These are phyloP conservation scores for Ctena decussata DNA, from an alignment of 2,888 invertebrate genomes.

Conservation along the genomic window DNA sequence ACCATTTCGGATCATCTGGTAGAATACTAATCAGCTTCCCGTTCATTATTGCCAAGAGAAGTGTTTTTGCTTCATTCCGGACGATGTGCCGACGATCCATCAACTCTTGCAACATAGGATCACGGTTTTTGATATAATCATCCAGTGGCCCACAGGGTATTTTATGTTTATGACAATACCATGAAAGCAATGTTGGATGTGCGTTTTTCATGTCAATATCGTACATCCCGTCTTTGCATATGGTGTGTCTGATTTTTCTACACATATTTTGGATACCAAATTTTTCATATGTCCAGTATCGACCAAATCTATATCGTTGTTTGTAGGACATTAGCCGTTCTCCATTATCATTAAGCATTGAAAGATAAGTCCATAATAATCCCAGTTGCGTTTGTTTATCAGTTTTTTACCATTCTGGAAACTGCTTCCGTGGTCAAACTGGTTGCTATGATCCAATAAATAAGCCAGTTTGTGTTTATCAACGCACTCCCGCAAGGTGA, in stretches of 20 bases:
- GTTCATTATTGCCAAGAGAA: slow-evolving; percentile 12
- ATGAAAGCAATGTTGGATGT: too few species aligned
- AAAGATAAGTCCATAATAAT: background rate
- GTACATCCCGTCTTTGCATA: too few species aligned
- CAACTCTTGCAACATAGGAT: background rate
- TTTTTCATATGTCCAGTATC: background rate
- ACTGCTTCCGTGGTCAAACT: too few species aligned
- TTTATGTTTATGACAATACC: slow-evolving; percentile 3
- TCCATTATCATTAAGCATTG: background rate
- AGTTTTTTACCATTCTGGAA: background rate
- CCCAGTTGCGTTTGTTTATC: background rate
- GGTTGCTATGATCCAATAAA: background rate
- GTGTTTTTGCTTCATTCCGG: too few species aligned
- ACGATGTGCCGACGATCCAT: too few species aligned
- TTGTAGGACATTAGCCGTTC: background rate
- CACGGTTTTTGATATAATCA: background rate
- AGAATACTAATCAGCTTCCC: background rate
- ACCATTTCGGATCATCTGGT: slow-evolving; percentile 3
- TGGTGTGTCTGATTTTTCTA: background rate
- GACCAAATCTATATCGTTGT: background rate
- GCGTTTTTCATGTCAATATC: too few species aligned
- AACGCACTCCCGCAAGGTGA: background rate
- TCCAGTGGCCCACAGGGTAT: slow-evolving; percentile 12
- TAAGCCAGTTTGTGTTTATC: background rate
- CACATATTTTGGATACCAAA: background rate